phyloP scores from a whole-genome alignment of 2,888 invertebrate species.

The Drosophila picticornis region DNA sequence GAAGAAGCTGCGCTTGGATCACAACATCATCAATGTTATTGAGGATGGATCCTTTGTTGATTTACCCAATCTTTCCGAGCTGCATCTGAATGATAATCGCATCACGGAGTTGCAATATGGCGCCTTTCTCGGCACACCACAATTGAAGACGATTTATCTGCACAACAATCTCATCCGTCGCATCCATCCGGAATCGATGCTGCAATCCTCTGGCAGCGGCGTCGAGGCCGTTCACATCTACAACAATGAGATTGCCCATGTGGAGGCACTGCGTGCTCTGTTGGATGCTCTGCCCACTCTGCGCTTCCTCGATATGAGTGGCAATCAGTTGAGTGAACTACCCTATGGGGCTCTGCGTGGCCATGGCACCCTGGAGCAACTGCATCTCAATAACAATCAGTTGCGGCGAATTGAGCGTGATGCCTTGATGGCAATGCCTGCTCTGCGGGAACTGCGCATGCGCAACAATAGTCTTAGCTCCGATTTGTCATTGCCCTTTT shows the following conservation, averaged over 20 bases:
- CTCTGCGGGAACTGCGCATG: constrained; percentile 92
- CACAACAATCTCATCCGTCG: constrained; percentile 91
- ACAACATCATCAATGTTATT: constrained; percentile 90
- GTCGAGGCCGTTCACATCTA: constrained; percentile 92
- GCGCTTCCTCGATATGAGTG: constrained; percentile 91
- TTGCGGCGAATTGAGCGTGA: constrained; percentile 91
- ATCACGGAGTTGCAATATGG: constrained; percentile 92
- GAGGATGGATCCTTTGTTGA: constrained; percentile 93
- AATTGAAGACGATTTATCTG: constrained; percentile 90
- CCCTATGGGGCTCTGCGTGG: constrained; percentile 92
- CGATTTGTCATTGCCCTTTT: constrained; percentile 90
- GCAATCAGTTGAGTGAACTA: constrained; percentile 91
- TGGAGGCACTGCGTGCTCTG: constrained; percentile 90
- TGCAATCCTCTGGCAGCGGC: constrained; percentile 90
- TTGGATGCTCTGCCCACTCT: constrained; percentile 92
- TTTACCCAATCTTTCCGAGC: constrained; percentile 89
- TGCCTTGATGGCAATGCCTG: constrained; percentile 93
- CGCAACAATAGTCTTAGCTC: constrained; percentile 93
- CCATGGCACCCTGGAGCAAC: constrained; percentile 91
- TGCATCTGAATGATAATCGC: constrained; percentile 90
- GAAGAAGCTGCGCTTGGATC: constrained; percentile 89
- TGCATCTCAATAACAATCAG: constrained; percentile 92
- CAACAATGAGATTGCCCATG: constrained; percentile 91
- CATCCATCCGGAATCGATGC: constrained; percentile 93
- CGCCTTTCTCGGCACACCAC: constrained; percentile 92